These are phyloP conservation scores for Eupeodes luniger DNA, from an alignment of 2,888 invertebrate genomes.

Conservation along the genomic window DNA sequence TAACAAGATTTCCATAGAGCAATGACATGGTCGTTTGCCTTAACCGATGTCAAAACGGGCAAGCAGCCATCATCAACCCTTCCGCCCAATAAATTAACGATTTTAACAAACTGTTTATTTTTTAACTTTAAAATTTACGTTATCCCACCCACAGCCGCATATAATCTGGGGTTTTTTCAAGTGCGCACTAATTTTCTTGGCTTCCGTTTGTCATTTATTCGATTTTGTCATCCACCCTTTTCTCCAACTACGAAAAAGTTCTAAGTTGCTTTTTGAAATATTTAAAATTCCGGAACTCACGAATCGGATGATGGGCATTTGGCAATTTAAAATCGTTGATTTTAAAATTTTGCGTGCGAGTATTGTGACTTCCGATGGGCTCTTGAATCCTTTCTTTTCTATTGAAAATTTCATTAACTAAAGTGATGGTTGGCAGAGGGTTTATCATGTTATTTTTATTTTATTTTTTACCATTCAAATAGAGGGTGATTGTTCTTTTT, in stretches of 20 bases:
- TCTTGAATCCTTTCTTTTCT: conserved; percentile 56
- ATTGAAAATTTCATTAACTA: conserved; percentile 66
- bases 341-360: conserved; percentile 75
- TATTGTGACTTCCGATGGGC: conserved; percentile 60
- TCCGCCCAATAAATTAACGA: conserved; percentile 74
- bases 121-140: conserved; percentile 65
- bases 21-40: conserved; percentile 70
- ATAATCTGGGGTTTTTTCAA: conserved; percentile 71
- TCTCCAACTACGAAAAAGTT: not conserved
- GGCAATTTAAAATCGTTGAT: conserved; percentile 74
- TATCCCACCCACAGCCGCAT: conserved; percentile 61
- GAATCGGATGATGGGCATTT: conserved; percentile 71
- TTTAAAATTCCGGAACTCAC: conserved; percentile 41
- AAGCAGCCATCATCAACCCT: conserved; percentile 64
- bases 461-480: conserved; percentile 48
- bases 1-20: conserved; percentile 64
- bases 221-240: conserved; percentile 51
- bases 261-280: not conserved
- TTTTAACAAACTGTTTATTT: conserved; percentile 51
- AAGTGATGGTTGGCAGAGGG: conserved; percentile 59
- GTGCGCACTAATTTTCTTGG: conserved; percentile 74
- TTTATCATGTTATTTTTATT: not conserved
- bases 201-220: conserved; percentile 67
- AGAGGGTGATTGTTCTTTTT: conserved; percentile 61
- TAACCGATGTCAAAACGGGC: conserved; percentile 51